A percentile compares a stretch with the other conserved stretches of the same genome.
Conservation (phyloP, 53 echinoderm and acorn worm genomes). For the Temnopleurus reevesii region DNA sequence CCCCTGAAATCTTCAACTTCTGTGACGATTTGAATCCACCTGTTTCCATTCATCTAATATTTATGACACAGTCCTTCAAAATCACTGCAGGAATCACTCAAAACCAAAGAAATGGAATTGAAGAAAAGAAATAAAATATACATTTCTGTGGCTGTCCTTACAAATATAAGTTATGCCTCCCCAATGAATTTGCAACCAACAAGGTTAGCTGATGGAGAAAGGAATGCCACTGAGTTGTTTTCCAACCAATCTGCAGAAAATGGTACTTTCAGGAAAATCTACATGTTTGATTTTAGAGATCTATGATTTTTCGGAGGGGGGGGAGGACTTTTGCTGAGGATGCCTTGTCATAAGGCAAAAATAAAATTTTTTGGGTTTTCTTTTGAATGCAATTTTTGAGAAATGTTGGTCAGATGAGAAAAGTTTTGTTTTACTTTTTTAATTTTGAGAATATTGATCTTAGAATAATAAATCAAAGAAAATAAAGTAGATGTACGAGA, state of each 20-base stretch:
- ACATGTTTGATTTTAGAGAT: no score
- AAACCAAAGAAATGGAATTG: no score
- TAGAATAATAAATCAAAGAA: no score
- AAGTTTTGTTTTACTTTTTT: no score
- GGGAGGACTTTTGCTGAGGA: no score
- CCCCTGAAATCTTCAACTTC: neutral
- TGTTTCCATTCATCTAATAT: slow-evolving; percentile 9
- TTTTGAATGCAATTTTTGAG: no score
- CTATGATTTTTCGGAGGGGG: no score
- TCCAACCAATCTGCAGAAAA: neutral
- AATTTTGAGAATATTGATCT: no score
- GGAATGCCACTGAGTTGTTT: slow-evolving; percentile 3
- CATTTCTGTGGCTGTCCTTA: neutral
- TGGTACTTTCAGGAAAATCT: neutral
- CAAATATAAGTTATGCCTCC: neutral
- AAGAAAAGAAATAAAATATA: neutral
- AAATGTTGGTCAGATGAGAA: no score
- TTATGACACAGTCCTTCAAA: slow-evolving; percentile 15
- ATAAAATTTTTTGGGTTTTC: no score
- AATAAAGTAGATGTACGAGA: no score
- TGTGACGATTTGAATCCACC: neutral
- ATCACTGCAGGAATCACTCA: neutral
- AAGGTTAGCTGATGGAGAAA: slow-evolving; percentile 5
- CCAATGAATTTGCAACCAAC: neutral
- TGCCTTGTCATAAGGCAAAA: no score